These are phyloP conservation scores for Entomobrya multifasciata DNA, from an alignment of 2,888 invertebrate species.

Conservation along the genomic window DNA sequence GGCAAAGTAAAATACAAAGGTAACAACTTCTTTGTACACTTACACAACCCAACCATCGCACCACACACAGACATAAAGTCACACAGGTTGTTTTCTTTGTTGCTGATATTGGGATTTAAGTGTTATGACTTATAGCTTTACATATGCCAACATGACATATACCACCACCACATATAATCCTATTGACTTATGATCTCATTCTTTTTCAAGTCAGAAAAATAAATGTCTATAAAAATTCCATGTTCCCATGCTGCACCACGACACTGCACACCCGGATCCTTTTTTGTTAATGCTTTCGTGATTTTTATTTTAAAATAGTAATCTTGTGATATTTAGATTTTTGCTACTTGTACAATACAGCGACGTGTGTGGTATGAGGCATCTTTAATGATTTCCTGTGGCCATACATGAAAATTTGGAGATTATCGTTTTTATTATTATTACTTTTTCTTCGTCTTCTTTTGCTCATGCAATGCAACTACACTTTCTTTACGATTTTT, in stretches of 20 bases:
- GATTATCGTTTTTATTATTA: constrained; percentile 47
- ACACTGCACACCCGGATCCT: constrained; percentile 24
- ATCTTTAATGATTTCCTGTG: constrained; percentile 60
- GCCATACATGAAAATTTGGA: constrained; percentile 46
- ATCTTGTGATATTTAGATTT: neutral
- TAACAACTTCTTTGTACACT: neutral
- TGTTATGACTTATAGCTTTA: constrained; percentile 21
- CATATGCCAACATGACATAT: constrained; percentile 31
- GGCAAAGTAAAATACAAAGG: constrained; percentile 1
- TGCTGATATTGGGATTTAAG: neutral
- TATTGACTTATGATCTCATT: constrained; percentile 66
- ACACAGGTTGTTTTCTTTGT: constrained; percentile 32
- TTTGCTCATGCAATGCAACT: too few relatives aligned
- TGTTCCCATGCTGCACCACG: neutral
- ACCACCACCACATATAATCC: constrained; percentile 30
- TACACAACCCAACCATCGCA: neutral
- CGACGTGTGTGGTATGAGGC: constrained; percentile 60
- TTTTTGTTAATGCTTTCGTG: constrained; percentile 18
- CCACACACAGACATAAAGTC: constrained; percentile 29
- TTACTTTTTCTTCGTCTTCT: neutral
- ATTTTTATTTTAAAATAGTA: constrained; percentile 40
- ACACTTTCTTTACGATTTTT: neutral
- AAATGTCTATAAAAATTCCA: neutral
- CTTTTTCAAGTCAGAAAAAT: constrained; percentile 26
- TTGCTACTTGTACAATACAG: neutral